These are phyloP conservation scores for Syrmaticus mikado DNA, from an alignment of 2,113 vertebrate genomes.

Conservation along the genomic window DNA sequence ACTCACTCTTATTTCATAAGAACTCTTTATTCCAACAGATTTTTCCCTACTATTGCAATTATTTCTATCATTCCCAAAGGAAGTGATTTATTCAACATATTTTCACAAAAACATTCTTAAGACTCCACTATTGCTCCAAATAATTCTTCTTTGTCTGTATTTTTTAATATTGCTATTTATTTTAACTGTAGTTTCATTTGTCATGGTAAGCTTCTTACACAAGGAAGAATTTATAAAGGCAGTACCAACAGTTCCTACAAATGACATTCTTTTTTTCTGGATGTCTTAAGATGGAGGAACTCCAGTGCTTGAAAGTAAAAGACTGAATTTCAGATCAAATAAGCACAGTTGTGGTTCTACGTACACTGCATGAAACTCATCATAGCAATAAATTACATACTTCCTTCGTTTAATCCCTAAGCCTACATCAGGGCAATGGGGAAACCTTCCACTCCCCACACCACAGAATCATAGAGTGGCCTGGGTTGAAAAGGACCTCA, in stretches of 20 bases:
- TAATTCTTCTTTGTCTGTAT: not conserved
- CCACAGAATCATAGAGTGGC: too few relatives aligned
- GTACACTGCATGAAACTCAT: not conserved
- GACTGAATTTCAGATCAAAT: not conserved
- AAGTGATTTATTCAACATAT: not conserved
- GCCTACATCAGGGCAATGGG: accelerated
- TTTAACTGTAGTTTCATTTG: not conserved
- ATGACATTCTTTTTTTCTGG: not conserved
- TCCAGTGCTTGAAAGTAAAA: not conserved
- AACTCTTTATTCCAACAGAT: not conserved
- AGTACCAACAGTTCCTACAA: not conserved
- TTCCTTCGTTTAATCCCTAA: not conserved
- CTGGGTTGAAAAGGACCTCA: too few relatives aligned
- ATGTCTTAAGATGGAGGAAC: not conserved
- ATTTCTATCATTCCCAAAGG: not conserved
- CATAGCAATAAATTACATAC: not conserved
- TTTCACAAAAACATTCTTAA: not conserved
- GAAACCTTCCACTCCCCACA: not conserved
- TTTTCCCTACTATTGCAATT: not conserved
- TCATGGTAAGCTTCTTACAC: not conserved
- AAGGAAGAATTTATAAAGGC: not conserved
- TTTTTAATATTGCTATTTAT: not conserved
- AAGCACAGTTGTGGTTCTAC: not conserved
- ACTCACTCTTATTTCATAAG: not conserved
- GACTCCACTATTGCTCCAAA: not conserved